These are phyloP conservation scores for Danionella dracula DNA, from an alignment of 2,797 vertebrate species.

Conservation along the genomic window DNA sequence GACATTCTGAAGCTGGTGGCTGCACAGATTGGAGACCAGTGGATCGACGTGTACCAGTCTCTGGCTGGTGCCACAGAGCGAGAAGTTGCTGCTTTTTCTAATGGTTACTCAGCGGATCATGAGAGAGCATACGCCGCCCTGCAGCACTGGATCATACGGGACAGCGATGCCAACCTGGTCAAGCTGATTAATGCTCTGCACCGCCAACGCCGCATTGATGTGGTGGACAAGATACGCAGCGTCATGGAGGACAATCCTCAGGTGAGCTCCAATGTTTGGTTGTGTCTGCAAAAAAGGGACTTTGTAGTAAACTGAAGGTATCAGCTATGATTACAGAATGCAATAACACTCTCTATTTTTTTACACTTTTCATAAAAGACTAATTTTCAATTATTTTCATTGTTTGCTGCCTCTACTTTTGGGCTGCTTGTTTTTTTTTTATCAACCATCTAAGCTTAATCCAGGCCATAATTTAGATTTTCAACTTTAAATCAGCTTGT, in stretches of 20 bases:
- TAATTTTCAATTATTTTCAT: too few species aligned
- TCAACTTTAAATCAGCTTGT: too few species aligned
- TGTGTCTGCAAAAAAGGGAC: too few species aligned
- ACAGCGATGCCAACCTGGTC: conserved; percentile 88
- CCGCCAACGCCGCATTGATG: conserved; percentile 85
- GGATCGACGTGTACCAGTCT: conserved; percentile 92
- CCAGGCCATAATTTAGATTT: too few species aligned
- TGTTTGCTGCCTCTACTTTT: too few species aligned
- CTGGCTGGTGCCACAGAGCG: conserved; percentile 87
- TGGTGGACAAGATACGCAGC: conserved; percentile 92
- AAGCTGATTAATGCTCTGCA: conserved; percentile 93
- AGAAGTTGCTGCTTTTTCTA: conserved; percentile 89
- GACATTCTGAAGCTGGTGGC: conserved; percentile 94
- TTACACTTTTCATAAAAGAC: too few species aligned
- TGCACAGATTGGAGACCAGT: conserved; percentile 88
- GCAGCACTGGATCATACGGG: conserved; percentile 94
- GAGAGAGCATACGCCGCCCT: conserved; percentile 89
- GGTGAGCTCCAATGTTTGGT: too few species aligned
- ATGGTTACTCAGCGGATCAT: conserved; percentile 81
- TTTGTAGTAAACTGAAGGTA: too few species aligned
- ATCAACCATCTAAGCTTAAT: too few species aligned
- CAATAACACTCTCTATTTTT: too few species aligned
- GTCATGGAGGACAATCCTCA: conserved; percentile 93
- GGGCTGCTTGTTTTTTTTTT: too few species aligned
- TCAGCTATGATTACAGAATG: too few species aligned